Base-by-base conservation (phyloP, 2,113 vertebrate species). In the Centropus bengalensis region DNA sequence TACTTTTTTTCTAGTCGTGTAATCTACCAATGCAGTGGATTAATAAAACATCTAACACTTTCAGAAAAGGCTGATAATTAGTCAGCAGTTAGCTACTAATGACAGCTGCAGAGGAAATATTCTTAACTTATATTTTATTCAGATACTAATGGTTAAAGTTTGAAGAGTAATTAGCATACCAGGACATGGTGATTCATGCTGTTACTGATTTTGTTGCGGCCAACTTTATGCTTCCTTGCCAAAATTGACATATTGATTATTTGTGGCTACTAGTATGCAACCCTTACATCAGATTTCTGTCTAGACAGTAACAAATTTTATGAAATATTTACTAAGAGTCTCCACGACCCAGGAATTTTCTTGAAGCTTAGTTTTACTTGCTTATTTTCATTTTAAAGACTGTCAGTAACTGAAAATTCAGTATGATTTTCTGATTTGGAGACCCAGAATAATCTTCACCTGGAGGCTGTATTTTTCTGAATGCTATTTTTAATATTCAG, bases 171-270 rank as follows among this genome's bases (percentile, higher is more conserved):
- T 96, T 95, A 93, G 33, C 63, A 87, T 81, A 78, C 24, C 45
- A 64, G 33, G 59, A 82, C 73, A 69, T 18, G 51, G 92, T 96
- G 95, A 96, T 89, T 96, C 88, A 91, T 91, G 51, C 40, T 77
- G 16, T 73, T 97, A 92, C 89, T 84, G 93, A 90, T 96, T 95
- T 82, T 79, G 54, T 94, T 94, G 67, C 54, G 79, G 59, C 47
- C 44, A 85, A 21, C 54, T 94, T 96, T 86, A 94, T 82, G 30
- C 45, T 89, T 96, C 73, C 19, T 14, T 82, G 88, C 84, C 70
- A 75, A 66, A 94, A 89, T 81, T 78, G 64, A 92, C 55, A 49
- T 86, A 92, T 81, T 90, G 88, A 96, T 95, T 93, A 87, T 94
- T 92, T 94, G 80, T 82, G 52, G 42, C 47, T 90, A 62, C 76